Percentiles rank a stretch among this genome's conserved stretches.
Evolutionary conservation across 2,113 vertebrate species (phyloP).

Genomic region (Herpetotheres cachinnans): DNA sequence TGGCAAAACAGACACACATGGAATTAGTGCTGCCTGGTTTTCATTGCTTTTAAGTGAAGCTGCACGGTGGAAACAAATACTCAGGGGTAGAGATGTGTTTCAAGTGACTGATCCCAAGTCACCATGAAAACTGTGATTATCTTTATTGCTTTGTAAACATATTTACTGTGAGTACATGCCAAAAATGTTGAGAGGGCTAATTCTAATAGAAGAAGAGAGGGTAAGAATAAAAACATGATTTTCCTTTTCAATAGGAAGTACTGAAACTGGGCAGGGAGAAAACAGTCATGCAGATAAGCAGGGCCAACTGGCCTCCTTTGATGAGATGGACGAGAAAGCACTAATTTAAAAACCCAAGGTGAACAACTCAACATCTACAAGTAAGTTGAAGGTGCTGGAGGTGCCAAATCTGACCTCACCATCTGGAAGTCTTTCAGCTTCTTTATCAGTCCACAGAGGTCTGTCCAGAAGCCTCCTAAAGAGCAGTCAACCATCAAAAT

Average conservation of each 20-base stretch:
- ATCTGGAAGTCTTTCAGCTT: background rate
- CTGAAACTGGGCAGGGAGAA: background rate
- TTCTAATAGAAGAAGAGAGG: background rate
- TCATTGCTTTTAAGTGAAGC: background rate
- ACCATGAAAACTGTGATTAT: background rate
- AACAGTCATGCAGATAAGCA: background rate
- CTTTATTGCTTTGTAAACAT: background rate
- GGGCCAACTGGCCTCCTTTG: background rate
- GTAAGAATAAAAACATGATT: background rate
- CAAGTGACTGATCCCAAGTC: background rate
- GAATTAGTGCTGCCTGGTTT: background rate
- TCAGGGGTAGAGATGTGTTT: background rate
- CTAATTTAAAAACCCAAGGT: background rate
- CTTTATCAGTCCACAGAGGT: background rate
- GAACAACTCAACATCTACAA: background rate
- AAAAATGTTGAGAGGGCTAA: background rate
- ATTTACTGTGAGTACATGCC: background rate
- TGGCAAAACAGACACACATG: background rate
- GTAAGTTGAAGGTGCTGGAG: background rate
- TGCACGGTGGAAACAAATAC: background rate
- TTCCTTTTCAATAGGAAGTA: background rate
- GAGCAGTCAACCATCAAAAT: background rate
- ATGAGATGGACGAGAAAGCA: background rate
- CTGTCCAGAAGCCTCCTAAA: background rate
- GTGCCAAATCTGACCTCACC: background rate